phyloP scores from a whole-genome alignment of 2,113 vertebrate species.

The Callipepla squamata region DNA sequence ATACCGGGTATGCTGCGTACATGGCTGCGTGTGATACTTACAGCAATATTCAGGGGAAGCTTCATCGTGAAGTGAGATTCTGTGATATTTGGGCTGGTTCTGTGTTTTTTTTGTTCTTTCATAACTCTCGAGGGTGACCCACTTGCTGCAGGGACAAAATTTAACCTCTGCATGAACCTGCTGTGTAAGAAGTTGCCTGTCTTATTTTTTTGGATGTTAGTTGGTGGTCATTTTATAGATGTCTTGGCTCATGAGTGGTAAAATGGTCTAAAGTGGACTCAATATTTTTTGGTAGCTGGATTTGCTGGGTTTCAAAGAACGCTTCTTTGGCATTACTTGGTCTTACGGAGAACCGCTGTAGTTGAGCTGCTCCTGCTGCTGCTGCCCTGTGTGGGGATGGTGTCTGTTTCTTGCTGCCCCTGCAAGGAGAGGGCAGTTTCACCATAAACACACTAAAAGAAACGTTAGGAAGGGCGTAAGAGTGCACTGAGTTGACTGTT shows the following conservation, averaged over 20 bases:
- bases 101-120: neutral
- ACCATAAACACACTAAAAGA: neutral
- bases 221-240: neutral
- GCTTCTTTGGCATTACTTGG: neutral
- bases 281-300: neutral
- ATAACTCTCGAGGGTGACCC: neutral
- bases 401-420: accelerated
- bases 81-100: neutral
- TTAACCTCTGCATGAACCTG: neutral
- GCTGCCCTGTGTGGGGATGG: neutral
- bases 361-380: neutral
- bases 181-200: neutral
- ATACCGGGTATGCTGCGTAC: neutral
- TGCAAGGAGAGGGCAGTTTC: neutral
- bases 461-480: neutral
- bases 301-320: neutral
- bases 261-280: neutral
- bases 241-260: neutral
- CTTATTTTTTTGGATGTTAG: neutral
- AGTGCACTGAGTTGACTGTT: neutral
- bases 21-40: neutral
- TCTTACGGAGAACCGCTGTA: neutral
- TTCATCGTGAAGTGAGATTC: neutral
- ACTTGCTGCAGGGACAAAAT: neutral
- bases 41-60: neutral